phyloP scores from a whole-genome alignment of 1,140 invertebrate species.

The Pogonognathellus flavescens region DNA sequence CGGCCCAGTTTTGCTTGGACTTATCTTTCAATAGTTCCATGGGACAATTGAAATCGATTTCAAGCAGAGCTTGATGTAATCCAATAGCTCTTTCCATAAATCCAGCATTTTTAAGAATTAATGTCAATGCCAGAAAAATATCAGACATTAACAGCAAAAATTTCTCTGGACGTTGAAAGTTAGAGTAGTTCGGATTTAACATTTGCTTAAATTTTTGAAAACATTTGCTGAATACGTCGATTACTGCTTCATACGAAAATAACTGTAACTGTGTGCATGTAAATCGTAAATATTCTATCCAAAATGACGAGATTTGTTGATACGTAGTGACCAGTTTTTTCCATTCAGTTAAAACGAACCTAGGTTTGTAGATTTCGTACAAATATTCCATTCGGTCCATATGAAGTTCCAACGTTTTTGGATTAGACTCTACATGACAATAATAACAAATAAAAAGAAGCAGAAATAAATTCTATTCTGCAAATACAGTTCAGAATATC shows the following conservation, averaged over 20 bases:
- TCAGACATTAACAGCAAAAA: slow-evolving; percentile 60
- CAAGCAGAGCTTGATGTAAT: slow-evolving; percentile 62
- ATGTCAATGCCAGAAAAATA: slow-evolving; percentile 42
- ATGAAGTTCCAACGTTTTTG: slow-evolving; percentile 58
- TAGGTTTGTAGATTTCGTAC: slow-evolving; percentile 61
- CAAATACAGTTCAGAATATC: too few relatives aligned
- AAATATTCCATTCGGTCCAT: slow-evolving; percentile 57
- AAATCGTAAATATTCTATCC: slow-evolving; percentile 60
- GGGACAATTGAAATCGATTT: slow-evolving; percentile 63
- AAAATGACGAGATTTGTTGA: slow-evolving; percentile 59
- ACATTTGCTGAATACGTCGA: slow-evolving; percentile 56
- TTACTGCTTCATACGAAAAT: slow-evolving; percentile 32
- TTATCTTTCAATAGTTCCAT: slow-evolving; percentile 37
- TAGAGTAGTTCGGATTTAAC: slow-evolving; percentile 61
- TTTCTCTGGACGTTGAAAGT: slow-evolving; percentile 62
- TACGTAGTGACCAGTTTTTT: slow-evolving; percentile 59
- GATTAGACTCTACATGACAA: slow-evolving; percentile 62
- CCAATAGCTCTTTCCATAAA: slow-evolving; percentile 60
- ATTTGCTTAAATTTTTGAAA: slow-evolving; percentile 65
- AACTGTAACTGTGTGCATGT: slow-evolving; percentile 59
- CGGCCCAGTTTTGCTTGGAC: slow-evolving; percentile 52
- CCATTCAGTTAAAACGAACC: slow-evolving; percentile 63
- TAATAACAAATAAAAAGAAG: too few relatives aligned
- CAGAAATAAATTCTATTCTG: too few relatives aligned
- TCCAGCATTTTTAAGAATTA: slow-evolving; percentile 59